phyloP scores from a whole-genome alignment of 2,797 vertebrate species.

The Sebastes hopkinsi region DNA sequence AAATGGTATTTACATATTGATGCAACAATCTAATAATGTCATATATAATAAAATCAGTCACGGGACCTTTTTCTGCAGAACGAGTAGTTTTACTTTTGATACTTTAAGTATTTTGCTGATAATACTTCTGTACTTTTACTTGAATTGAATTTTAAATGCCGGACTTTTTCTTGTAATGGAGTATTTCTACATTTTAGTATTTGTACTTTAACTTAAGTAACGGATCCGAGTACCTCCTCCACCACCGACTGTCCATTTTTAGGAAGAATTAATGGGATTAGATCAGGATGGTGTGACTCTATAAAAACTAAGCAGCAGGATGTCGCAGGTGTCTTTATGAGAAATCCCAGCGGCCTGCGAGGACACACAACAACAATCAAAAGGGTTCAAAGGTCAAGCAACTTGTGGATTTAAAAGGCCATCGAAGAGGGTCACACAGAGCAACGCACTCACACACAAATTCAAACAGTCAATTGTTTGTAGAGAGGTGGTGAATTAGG shows the following conservation, averaged over 20 bases:
- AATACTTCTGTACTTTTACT: background rate
- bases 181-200: background rate
- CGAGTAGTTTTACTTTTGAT: background rate
- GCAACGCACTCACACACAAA: conserved; percentile 10
- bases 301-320: conserved; percentile 38
- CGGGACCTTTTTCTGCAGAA: background rate
- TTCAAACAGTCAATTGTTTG: conserved; percentile 39
- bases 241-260: background rate
- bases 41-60: background rate
- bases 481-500: conserved; percentile 55
- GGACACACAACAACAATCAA: conserved; percentile 48
- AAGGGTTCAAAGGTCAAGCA: conserved; percentile 69
- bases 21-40: background rate
- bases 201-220: background rate
- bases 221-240: background rate
- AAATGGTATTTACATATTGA: background rate
- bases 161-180: background rate
- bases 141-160: background rate
- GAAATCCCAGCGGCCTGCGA: conserved; percentile 53
- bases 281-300: conserved; percentile 27
- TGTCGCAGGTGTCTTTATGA: conserved; percentile 61
- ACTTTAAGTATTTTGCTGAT: background rate
- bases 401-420: conserved; percentile 74
- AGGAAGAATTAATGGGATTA: conserved; percentile 17
- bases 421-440: conserved; percentile 53